Conservation (phyloP, 2,888 invertebrate species). For the Gastrophysa polygoni region DNA sequence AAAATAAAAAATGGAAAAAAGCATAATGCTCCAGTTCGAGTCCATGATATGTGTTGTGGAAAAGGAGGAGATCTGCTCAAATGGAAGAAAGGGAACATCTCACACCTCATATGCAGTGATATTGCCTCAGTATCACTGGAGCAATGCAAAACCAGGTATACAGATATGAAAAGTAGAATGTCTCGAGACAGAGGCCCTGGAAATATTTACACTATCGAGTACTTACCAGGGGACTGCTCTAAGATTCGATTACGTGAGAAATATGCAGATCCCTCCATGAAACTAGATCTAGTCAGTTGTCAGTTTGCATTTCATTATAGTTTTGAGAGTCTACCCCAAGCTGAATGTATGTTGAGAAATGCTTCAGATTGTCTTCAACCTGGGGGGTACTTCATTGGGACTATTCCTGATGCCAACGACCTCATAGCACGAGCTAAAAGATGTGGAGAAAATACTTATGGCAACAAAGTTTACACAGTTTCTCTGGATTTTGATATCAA, state of each 20-base stretch:
- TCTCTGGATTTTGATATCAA: conserved; percentile 71
- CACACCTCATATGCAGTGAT: conserved; percentile 87
- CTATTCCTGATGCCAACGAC: conserved; percentile 92
- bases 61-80: conserved; percentile 99
- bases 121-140: conserved; percentile 92
- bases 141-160: conserved; percentile 86
- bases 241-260: conserved; percentile 77
- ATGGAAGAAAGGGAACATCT: conserved; percentile 85
- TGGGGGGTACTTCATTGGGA: conserved; percentile 96
- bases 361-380: conserved; percentile 86
- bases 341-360: conserved; percentile 91
- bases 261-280: conserved; percentile 77
- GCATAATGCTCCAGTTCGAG: conserved; percentile 70
- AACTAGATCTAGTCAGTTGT: conserved; percentile 91
- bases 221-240: conserved; percentile 92
- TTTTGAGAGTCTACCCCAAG: conserved; percentile 88
- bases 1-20: conserved; percentile 68
- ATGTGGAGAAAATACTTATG: conserved; percentile 67
- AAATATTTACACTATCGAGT: conserved; percentile 81
- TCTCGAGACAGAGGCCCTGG: conserved; percentile 44
- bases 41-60: conserved; percentile 95
- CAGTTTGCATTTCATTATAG: conserved; percentile 99
- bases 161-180: conserved; percentile 64
- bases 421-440: conserved; percentile 77
- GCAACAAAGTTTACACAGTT: conserved; percentile 80